Percentiles rank a stretch among this genome's conserved stretches.
These are phyloP conservation scores for Ophion obscuratus DNA, from an alignment of 2,888 invertebrate species.

Conservation along the genomic window DNA sequence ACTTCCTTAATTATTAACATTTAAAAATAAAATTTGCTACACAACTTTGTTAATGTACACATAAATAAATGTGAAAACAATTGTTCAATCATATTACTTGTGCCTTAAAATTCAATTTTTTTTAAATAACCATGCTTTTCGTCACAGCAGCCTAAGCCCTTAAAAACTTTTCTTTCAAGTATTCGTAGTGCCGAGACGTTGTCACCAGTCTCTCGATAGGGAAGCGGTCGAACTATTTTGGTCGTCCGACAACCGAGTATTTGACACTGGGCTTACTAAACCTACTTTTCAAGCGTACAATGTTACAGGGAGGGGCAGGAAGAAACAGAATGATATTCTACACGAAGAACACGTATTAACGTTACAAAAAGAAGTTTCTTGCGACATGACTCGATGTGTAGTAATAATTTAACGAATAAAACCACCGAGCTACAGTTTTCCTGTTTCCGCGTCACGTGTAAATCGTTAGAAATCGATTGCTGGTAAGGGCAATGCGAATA, in stretches of 20 bases:
- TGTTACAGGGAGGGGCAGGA: not conserved
- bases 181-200: not conserved
- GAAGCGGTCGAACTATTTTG: conserved; percentile 2
- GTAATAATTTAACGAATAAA: not conserved
- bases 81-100: too few relatives aligned
- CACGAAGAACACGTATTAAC: not conserved
- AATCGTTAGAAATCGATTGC: not conserved
- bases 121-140: too few relatives aligned
- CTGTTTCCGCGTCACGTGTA: not conserved
- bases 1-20: too few relatives aligned
- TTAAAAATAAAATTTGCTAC: too few relatives aligned
- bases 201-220: not conserved
- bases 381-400: conserved; percentile 8
- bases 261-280: not conserved
- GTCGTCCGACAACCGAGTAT: conserved; percentile 31
- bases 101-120: too few relatives aligned
- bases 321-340: not conserved
- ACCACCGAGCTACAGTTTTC: conserved; percentile 3
- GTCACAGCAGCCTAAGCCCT: too few relatives aligned
- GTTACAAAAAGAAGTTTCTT: not conserved
- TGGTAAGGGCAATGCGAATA: not conserved
- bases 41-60: too few relatives aligned
- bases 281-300: conserved; percentile 14
- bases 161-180: not conserved
- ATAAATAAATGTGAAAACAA: too few relatives aligned